Percentiles rank a stretch among this genome's conserved stretches.
phyloP scores from a whole-genome alignment of 2,888 invertebrate species.

The Colletes collaris region DNA sequence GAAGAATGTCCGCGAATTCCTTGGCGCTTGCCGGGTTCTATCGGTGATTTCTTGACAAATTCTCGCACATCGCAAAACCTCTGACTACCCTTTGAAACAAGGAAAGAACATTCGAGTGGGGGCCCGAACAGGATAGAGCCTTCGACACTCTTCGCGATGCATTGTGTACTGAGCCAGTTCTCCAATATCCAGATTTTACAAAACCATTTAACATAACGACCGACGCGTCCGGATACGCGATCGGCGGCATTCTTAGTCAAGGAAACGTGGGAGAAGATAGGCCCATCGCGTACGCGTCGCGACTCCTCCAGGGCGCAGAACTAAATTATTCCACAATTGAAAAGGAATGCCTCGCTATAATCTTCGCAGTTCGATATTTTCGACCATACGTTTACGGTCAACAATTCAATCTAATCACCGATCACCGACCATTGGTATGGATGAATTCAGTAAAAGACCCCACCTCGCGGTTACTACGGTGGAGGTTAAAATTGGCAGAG shows the following conservation, averaged over 20 bases:
- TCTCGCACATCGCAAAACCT: conserved; percentile 2
- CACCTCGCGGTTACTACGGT: neutral
- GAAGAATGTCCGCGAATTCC: neutral
- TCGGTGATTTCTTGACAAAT: neutral
- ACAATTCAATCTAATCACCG: neutral
- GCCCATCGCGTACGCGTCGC: no score
- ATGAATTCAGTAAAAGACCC: neutral
- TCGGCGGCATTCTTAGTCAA: no score
- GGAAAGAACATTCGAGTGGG: neutral
- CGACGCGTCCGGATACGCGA: no score
- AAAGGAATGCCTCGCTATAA: neutral
- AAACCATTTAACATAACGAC: neutral
- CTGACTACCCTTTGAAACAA: neutral
- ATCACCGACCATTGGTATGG: neutral
- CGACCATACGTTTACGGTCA: neutral
- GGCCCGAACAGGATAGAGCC: neutral
- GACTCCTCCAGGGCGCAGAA: neutral
- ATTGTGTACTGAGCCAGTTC: neutral
- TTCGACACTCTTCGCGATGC: neutral
- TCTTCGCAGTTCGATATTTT: neutral
- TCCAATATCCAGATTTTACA: neutral
- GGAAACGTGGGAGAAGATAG: no score
- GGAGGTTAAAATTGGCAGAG: neutral
- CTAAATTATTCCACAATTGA: neutral
- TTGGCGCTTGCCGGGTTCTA: conserved; percentile 13